phyloP scores from a whole-genome alignment of 2,888 invertebrate genomes.

The Lysandra coridon region DNA sequence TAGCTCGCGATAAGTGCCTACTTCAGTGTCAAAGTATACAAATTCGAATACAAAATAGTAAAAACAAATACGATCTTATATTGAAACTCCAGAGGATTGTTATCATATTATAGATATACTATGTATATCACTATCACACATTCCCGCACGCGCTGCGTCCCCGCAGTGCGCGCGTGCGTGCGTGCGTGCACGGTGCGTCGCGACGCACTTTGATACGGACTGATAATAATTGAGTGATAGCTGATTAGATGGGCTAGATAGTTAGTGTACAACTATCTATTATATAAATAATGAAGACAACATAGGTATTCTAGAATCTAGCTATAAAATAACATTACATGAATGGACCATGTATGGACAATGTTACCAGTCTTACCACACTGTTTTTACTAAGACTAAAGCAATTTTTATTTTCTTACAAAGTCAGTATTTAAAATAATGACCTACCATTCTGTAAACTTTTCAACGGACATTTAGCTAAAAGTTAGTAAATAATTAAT shows the following conservation, averaged over 20 bases:
- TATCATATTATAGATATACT: no score
- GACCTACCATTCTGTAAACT: neutral
- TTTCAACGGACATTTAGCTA: neutral
- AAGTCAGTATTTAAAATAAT: neutral
- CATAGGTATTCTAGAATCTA: no score
- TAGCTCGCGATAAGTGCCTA: no score
- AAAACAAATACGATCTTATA: no score
- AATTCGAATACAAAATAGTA: no score
- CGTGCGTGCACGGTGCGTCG: neutral
- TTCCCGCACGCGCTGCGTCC: constrained; percentile 13
- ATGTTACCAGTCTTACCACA: no score
- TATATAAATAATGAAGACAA: no score
- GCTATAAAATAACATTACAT: no score
- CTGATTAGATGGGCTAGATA: neutral
- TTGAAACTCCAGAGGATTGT: no score
- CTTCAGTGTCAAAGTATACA: no score
- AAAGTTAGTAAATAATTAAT: neutral
- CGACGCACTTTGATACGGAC: constrained; percentile 2
- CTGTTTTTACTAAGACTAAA: neutral
- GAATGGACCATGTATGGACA: neutral
- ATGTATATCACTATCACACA: constrained; percentile 1
- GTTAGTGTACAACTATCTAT: neutral
- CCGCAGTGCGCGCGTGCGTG: neutral
- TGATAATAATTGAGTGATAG: neutral
- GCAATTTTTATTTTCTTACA: neutral